Base-by-base conservation (phyloP, 2,113 vertebrate genomes). In the Meleagris gallopavo region DNA sequence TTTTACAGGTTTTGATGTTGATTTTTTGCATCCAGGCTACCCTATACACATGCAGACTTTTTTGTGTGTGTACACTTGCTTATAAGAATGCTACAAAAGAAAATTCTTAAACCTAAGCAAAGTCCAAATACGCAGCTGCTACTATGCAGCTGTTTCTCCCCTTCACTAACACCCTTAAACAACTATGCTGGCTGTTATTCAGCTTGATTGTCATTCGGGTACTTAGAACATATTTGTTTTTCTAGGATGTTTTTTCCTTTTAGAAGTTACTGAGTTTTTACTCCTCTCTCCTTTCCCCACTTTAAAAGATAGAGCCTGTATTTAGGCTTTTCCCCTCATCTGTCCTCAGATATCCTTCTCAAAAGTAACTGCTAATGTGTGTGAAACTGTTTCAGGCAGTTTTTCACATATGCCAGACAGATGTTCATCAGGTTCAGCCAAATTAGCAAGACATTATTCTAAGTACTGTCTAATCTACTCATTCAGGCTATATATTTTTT, bases 241-340 rank as follows among this genome's bases (percentile, higher is more conserved):
- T 16, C 27, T 9, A 71, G 55, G 5, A 17, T 54, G 5, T n/a
- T 62, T 69, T 77, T 66, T 57, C 3, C 29, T n/a, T 89, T 48
- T 36, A 11, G 11, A 72, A 75, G 19, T 21, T 32, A 10, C 30
- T 32, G 54, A 32, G 30, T 2, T 32, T 55, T 32, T 57, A 57
- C 0, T 69, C 0, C 0, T 65, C 45, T 85, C 20, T 65, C 24
- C 5, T 8, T 67, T 81, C 22, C 11, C 34, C 20, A 6, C 8
- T 57, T 81, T 83, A 69, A 65, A 60, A 25, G 11, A 46, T 14
- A 61, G 38, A 25, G 1, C 6, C 24, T 4, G 1, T 32, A 24
- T 6, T 41, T 75, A 6, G 0, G 4, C 27, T 11, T 0, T 76
- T 83, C 6, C n/a, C 4, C 25, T 76, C 62, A 91, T 10, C 43